Base-by-base conservation (phyloP, 2,888 invertebrate genomes). In the Smittia sp. region DNA sequence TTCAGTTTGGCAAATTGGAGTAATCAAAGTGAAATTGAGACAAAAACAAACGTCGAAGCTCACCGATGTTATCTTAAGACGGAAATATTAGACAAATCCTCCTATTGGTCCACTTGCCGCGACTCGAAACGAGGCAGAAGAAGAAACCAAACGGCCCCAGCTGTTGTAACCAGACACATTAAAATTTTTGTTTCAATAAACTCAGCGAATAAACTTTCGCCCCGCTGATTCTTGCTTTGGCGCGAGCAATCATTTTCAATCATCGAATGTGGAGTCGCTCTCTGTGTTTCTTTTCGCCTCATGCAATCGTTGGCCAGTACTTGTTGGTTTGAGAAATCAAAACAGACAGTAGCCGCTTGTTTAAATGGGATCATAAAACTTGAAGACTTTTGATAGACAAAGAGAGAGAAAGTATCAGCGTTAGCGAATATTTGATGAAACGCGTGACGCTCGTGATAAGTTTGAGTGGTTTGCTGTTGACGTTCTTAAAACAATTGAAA, bases 11-110 rank as follows among this genome's bases (percentile, higher is more conserved):
- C 58, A 58, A 58, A 58, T 58, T 58, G 58, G 58, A 58, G 20
- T 1, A 67, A 46, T 18, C 38, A 22, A 41, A 41, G 13, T 41
- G 39, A 58, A 58, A 58, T 58, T 58, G 58, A 58, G 58, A 58
- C 15, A 18, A 18, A 58, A 58, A 58, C 2, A 15, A 22, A 39
- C 22, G 18, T 67, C 22, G 41, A 41, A 41, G 67, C 67, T 67
- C 67, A 67, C 38, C 18, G 65, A 65, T 32, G 65, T 38, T 65
- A 65, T 65, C 65, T 65, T 65, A 65, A 65, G 32, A 15, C 18
- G 20, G 41, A 67, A 67, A 67, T 67, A 67, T 67, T 67, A 67
- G 67, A 67, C 67, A 67, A 67, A 67, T 67, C 67, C 41, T 11
- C n/a, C 7, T 1, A 46, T 2, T 18, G 58, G 22, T 18, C 58